Base-by-base conservation (phyloP, 2,888 invertebrate species). In the Machimus atricapillus region DNA sequence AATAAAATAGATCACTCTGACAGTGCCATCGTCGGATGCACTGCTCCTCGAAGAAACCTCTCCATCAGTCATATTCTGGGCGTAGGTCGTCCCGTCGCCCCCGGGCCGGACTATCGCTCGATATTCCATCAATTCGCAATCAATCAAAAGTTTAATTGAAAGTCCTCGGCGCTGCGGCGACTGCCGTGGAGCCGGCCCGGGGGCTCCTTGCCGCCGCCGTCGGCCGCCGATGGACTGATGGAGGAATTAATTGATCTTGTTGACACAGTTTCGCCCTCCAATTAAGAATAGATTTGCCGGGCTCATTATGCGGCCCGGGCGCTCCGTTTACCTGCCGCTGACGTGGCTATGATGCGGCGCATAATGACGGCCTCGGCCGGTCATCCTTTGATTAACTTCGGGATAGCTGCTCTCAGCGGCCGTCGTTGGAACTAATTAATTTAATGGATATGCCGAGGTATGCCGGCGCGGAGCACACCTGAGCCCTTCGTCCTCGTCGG, bases 121-220 rank as follows among this genome's bases (percentile, higher is more conserved):
- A 66, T 66, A 37, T 58, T 34, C 52, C 77, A 86, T 86, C 86
- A 86, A 86, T 86, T 86, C 40, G 56, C 52, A 86, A 78, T 86
- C 86, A 86, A 86, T 86, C 86, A 86, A 85, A 86, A 86, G 23
- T 86, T 86, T 86, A 86, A 86, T 86, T 86, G 77, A 86, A 77
- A 78, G 40, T 78, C 74, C 34, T 77, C 23, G 56, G 27, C 40
- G 37, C n/a, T 37, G 19, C 37, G 37, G 5, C 34, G 76, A n/a
- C 37, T 76, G 12, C 52, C 8, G 7, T 52, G 52, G 52, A 19
- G 52, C 19, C 52, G 79, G 12, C 6, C 40, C 46, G 9, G 40
- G 46, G 43, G n/a, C 79, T 27, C 46, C 40, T 46, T 46, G 8
- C 27, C 46, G 23, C 27, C 2, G n/a, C 46, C 79, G n/a, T 31